These are phyloP conservation scores for Drosophila serrata DNA, from an alignment of 1,140 invertebrate genomes.

Conservation along the genomic window DNA sequence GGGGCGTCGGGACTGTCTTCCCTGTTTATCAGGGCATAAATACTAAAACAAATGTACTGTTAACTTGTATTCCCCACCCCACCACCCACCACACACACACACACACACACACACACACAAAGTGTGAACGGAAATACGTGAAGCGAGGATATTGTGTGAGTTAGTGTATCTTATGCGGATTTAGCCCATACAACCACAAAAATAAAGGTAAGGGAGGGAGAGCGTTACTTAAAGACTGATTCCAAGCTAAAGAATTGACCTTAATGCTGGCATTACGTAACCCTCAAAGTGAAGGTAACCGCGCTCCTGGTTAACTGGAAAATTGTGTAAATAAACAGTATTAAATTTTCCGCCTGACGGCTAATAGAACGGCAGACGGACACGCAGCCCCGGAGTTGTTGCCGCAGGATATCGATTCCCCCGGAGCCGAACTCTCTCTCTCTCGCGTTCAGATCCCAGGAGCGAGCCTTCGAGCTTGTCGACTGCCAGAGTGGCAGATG, in stretches of 20 bases:
- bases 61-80: conserved; percentile 63
- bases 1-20: background rate
- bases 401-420: conserved; percentile 69
- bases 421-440: conserved; percentile 19
- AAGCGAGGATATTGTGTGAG: conserved; percentile 15
- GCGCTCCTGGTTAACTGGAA: conserved; percentile 35
- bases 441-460: conserved; percentile 1
- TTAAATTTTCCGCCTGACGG: conserved; percentile 70
- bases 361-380: conserved; percentile 70
- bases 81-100: no score
- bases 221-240: conserved; percentile 45
- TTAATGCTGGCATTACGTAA: conserved; percentile 58
- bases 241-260: background rate
- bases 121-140: conserved; percentile 59
- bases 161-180: conserved; percentile 32
- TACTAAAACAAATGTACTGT: conserved; percentile 76
- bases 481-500: conserved; percentile 26
- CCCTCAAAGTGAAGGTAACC: conserved; percentile 31
- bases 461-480: conserved; percentile 10
- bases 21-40: conserved; percentile 72
- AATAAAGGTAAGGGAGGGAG: background rate
- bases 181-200: conserved; percentile 11
- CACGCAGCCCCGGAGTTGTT: conserved; percentile 51
- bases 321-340: conserved; percentile 75
- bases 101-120: conserved; percentile 67